phyloP scores from a whole-genome alignment of 2,797 vertebrate genomes.

The Hydrocynus forskahlii region DNA sequence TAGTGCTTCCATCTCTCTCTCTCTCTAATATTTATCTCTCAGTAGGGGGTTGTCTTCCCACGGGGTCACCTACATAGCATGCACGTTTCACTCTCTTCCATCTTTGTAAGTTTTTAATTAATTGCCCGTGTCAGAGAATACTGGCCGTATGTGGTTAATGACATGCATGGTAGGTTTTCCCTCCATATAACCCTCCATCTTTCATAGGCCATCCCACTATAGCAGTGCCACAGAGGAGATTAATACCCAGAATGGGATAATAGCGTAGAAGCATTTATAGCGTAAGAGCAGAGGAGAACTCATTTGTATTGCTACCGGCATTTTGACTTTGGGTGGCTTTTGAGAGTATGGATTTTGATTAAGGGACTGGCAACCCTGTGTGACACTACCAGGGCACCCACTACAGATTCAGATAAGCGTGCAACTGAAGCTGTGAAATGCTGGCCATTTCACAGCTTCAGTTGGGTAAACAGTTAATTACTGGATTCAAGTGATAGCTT shows the following conservation, averaged over 20 bases:
- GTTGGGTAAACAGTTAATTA: too few relatives aligned
- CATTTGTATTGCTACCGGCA: not conserved
- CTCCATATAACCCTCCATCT: not conserved
- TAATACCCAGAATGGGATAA: not conserved
- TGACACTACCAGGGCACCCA: not conserved
- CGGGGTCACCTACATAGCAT: constrained; percentile 11
- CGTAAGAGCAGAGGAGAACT: too few relatives aligned
- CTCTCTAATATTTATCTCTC: constrained; percentile 54
- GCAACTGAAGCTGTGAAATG: too few relatives aligned
- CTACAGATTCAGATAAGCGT: too few relatives aligned
- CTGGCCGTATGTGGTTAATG: not conserved
- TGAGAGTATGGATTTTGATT: not conserved
- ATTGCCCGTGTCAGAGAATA: not conserved
- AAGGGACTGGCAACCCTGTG: not conserved
- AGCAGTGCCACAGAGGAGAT: not conserved
- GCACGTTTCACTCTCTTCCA: not conserved
- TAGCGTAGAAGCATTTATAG: not conserved
- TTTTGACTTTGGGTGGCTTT: constrained; percentile 9
- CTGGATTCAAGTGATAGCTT: too few relatives aligned
- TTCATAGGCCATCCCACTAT: not conserved
- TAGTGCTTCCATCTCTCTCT: constrained; percentile 58
- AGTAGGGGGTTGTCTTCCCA: constrained; percentile 30
- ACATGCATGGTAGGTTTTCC: not conserved
- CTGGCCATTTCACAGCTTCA: too few relatives aligned
- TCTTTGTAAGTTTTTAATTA: constrained; percentile 24